Base-by-base conservation (phyloP, 2,888 invertebrate genomes). In the Dione vanillae region DNA sequence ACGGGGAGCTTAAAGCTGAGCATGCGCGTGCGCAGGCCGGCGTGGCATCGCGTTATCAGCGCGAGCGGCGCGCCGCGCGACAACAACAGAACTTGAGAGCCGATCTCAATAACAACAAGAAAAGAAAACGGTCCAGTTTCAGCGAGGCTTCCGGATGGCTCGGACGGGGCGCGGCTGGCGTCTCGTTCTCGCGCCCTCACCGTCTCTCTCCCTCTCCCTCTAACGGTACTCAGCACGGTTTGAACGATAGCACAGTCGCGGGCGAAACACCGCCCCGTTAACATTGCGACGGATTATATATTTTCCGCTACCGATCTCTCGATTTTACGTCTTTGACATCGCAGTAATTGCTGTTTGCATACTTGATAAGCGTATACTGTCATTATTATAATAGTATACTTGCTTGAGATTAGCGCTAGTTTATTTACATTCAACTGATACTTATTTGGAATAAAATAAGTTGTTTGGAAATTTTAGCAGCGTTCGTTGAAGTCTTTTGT, bases 91-190 rank as follows among this genome's bases (percentile, higher is more conserved):
- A 89, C 92, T 90, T 91, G 89, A 90, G 91, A 89, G 86, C 84
- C 91, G 91, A 91, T 91, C 92, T 92, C 91, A 92, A 92, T 92
- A 92, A 92, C 90, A 92, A 93, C 92, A 93, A 92, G 92, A 92
- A 93, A 93, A 93, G 92, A 93, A 93, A 92, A 93, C 93, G 93
- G 93, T 92, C 93, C 93, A 93, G 93, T 93, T 93, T 93, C 93
- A 93, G 93, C 87, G 85, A 87, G 92, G 91, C 92, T 92, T 93
- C 92, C 92, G 92, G 92, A 92, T 92, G 92, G 91, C 87, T 88
- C 89, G 89, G 83, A 87, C 86, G 87, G 88, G 88, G 89, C 85
- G 88, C 88, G 88, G 85, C 78, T 77, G 77, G 79, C 73, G 83
- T 81, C 84, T 86, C 85, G 81, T 85, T 90, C 90, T 79, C 87